phyloP scores from a whole-genome alignment of 2,113 vertebrate genomes.

The Pseudorasbora parva region DNA sequence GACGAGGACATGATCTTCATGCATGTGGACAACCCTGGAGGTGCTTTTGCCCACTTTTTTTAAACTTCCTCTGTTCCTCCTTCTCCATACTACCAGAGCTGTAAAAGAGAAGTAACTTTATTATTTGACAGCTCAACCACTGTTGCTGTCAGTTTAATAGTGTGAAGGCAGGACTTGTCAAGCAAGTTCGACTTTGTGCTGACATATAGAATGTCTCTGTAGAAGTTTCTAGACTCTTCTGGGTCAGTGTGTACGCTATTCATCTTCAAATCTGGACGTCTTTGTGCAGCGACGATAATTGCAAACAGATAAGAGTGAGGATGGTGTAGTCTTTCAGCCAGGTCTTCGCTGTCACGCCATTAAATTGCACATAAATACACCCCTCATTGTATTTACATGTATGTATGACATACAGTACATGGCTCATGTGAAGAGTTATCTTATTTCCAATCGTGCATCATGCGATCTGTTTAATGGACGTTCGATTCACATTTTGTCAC shows the following conservation, averaged over 20 bases:
- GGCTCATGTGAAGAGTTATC: not conserved
- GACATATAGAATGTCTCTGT: constrained; percentile 61
- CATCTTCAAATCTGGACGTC: constrained; percentile 31
- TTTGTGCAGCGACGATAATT: constrained; percentile 22
- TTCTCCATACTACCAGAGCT: not conserved
- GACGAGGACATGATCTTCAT: constrained; percentile 84
- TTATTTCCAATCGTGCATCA: not conserved
- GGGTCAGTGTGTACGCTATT: constrained; percentile 32
- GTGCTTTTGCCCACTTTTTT: constrained; percentile 56
- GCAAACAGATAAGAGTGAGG: constrained; percentile 51
- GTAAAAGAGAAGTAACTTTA: not conserved
- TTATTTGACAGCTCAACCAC: constrained; percentile 29
- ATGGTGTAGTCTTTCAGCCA: constrained; percentile 63
- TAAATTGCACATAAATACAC: constrained; percentile 59
- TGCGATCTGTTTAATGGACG: not conserved
- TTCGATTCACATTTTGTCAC: not conserved
- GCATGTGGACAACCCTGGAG: constrained; percentile 83
- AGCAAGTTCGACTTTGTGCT: constrained; percentile 65
- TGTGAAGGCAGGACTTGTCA: constrained; percentile 62
- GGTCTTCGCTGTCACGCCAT: constrained; percentile 55
- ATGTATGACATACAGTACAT: constrained; percentile 13
- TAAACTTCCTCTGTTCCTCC: not conserved
- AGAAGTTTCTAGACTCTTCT: not conserved
- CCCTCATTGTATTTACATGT: constrained; percentile 58
- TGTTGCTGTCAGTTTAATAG: constrained; percentile 12